Evolutionary conservation across 2,888 invertebrate genomes (phyloP).

Genomic region (Dendrolimus houi): DNA sequence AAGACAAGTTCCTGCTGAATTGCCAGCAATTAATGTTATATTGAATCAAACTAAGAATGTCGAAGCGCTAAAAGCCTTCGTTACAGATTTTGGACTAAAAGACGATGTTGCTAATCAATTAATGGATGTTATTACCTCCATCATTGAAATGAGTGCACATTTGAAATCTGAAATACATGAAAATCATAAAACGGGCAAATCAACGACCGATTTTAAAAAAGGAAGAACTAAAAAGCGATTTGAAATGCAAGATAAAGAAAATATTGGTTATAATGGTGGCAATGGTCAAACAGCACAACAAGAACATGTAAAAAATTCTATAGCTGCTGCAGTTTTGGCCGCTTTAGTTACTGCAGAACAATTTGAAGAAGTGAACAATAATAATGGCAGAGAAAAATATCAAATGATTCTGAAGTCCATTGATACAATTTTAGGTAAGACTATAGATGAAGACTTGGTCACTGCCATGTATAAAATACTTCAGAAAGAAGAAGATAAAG

Average conservation of each 20-base stretch:
- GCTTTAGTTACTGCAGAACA: conserved; percentile 70
- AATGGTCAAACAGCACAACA: conserved; percentile 53
- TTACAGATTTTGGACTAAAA: conserved; percentile 66
- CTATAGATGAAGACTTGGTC: conserved; percentile 64
- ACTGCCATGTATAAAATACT: conserved; percentile 66
- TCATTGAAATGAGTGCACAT: conserved; percentile 70
- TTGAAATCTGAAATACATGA: conserved; percentile 58
- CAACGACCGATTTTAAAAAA: conserved; percentile 38
- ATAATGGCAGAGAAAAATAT: conserved; percentile 67
- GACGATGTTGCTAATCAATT: conserved; percentile 71
- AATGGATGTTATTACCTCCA: conserved; percentile 66
- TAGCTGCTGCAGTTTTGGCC: conserved; percentile 69
- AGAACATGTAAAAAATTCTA: conserved; percentile 71
- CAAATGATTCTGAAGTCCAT: conserved; percentile 69
- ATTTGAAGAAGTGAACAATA: conserved; percentile 66
- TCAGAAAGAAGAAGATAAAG: conserved; percentile 69
- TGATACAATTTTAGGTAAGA: conserved; percentile 65
- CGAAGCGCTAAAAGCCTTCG: conserved; percentile 66
- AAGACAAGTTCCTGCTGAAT: conserved; percentile 76
- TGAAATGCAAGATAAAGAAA: conserved; percentile 31
- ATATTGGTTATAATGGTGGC: conserved; percentile 22
- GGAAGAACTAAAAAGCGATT: conserved; percentile 39
- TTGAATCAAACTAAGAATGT: conserved; percentile 66
- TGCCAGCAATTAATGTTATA: conserved; percentile 78
- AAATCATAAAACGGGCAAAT: conserved; percentile 32